phyloP scores from a whole-genome alignment of 2,113 vertebrate species.

The Glaucomys volans region DNA sequence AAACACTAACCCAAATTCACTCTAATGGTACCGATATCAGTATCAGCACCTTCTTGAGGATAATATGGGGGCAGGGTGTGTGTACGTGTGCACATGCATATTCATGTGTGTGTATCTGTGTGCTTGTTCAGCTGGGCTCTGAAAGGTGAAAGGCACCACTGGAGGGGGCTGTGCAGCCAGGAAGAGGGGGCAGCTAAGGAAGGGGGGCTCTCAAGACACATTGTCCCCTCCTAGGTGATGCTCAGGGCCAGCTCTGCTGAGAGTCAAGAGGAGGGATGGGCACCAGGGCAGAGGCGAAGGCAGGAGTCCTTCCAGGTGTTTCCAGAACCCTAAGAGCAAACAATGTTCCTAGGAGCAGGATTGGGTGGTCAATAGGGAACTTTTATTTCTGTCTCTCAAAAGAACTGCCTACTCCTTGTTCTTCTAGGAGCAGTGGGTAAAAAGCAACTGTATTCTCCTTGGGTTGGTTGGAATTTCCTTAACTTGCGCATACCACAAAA shows the following conservation, averaged over 20 bases:
- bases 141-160: neutral
- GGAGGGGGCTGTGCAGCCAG: neutral
- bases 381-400: neutral
- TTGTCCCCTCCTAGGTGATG: neutral
- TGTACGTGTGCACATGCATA: neutral
- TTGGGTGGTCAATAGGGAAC: neutral
- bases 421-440: neutral
- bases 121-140: too few species aligned
- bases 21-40: neutral
- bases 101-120: accelerated
- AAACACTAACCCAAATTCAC: neutral
- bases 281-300: neutral
- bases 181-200: neutral
- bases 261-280: neutral
- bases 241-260: neutral
- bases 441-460: neutral
- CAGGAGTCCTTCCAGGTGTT: neutral
- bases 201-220: neutral
- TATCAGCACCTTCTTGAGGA: neutral
- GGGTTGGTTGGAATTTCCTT: neutral
- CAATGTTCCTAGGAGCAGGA: accelerated
- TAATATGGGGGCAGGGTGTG: neutral
- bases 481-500: conserved; percentile 37
- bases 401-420: neutral
- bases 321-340: neutral